These are phyloP conservation scores for Drosophila quadrilineata DNA, from an alignment of 1,140 invertebrate genomes.

Conservation along the genomic window DNA sequence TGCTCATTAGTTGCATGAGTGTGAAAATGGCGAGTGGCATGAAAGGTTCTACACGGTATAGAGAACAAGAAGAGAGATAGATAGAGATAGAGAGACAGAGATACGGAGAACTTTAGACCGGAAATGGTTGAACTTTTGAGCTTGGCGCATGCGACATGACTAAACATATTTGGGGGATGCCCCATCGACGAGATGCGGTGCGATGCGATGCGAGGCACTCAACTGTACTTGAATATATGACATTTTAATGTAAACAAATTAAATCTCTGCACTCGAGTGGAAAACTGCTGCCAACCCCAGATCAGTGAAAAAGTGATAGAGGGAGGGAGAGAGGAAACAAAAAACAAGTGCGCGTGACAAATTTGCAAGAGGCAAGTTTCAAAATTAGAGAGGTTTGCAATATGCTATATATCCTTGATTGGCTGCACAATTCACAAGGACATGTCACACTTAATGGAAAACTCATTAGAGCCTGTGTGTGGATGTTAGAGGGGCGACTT, in stretches of 20 bases:
- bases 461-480: slow-evolving; percentile 60
- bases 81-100: too few species aligned
- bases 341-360: slow-evolving; percentile 46
- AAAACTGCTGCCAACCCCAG: slow-evolving; percentile 11
- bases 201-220: slow-evolving; percentile 39
- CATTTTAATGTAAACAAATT: slow-evolving; percentile 73
- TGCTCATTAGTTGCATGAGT: slow-evolving; percentile 75
- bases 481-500: too few species aligned
- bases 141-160: slow-evolving; percentile 65
- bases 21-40: slow-evolving; percentile 72
- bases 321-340: slow-evolving; percentile 19
- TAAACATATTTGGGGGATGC: slow-evolving; percentile 33
- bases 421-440: slow-evolving; percentile 3
- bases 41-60: background rate
- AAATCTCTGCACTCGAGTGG: slow-evolving; percentile 57
- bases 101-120: slow-evolving; percentile 37
- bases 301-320: too few species aligned
- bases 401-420: slow-evolving; percentile 40
- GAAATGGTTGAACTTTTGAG: slow-evolving; percentile 45
- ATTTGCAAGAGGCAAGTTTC: slow-evolving; percentile 8
- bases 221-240: slow-evolving; percentile 63
- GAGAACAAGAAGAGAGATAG: too few species aligned
- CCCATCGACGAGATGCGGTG: background rate
- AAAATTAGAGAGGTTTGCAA: too few species aligned
- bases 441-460: slow-evolving; percentile 74